Base-by-base conservation (phyloP, 2,113 vertebrate species). In the Rattus rattus region DNA sequence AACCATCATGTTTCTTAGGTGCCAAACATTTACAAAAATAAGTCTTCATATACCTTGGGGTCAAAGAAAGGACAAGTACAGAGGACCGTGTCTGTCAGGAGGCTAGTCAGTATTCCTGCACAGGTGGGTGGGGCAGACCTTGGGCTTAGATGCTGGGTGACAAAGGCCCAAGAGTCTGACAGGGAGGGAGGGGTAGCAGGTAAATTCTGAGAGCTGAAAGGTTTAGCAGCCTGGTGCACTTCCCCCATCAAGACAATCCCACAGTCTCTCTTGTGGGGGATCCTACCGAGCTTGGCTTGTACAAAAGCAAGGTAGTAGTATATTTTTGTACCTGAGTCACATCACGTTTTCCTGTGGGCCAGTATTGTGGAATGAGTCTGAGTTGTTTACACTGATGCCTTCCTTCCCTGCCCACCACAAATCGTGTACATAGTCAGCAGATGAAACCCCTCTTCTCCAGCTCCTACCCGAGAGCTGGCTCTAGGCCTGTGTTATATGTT, bases 251-350 rank as follows among this genome's bases (percentile, higher is more conserved):
- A 93, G 28, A 96, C 83, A 94, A 98, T 97, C 92, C 83, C 76
- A 14, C 1, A 7, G 87, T 97, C 94, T 90, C 92, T 97, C 96
- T 22, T 56, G 65, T 54, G 67, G 69, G 85, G 96, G 95, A 94
- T 76, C 97, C 95, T 96, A 36, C 92, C 22, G 13, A 96, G 97
- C 95, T 98, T 97, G 91, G 87, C 94, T 98, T 98, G 96, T 98
- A 98, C 97, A 98, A 98, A 98, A 79, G 96, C 83, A 47, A 73
- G 95, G 96, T 94, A 96, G 97, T 97, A 52, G 91, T 96, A 79
- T 98, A 97, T 98, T 98, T 99, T 99, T 98, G 98, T 98, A 98
- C 97, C 97, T 97, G 97, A 98, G 97, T 94, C 98, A 97, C 97
- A 98, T 98, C 96, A 98, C 39, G 90, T 97, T 90, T 97, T 97